phyloP scores from a whole-genome alignment of 2,113 vertebrate genomes.

The Polypterus senegalus region DNA sequence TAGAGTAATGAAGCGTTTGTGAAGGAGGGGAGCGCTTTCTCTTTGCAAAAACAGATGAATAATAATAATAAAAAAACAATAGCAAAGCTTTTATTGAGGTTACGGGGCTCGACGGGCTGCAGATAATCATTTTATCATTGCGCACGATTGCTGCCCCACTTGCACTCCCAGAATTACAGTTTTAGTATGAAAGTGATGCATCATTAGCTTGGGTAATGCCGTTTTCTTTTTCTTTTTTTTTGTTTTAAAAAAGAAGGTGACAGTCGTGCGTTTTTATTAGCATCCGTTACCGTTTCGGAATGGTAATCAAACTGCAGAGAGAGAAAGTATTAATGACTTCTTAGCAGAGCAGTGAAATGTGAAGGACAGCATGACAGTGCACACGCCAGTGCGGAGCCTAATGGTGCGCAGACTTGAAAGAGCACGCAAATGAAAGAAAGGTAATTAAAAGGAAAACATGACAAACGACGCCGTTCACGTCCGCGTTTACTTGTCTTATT shows the following conservation, averaged over 20 bases:
- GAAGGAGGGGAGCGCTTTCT: too few relatives aligned
- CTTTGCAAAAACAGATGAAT: too few relatives aligned
- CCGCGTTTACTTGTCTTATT: conserved; percentile 11
- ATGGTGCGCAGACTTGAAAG: conserved; percentile 48
- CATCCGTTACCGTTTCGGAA: conserved; percentile 25
- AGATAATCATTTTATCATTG: too few relatives aligned
- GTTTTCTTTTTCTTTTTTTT: conserved; percentile 21
- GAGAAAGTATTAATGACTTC: conserved; percentile 54
- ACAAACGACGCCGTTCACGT: conserved; percentile 14
- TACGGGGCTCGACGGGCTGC: too few relatives aligned
- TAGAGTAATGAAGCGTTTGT: too few relatives aligned
- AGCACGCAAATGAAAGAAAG: conserved; percentile 4
- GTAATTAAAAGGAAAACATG: conserved; percentile 21
- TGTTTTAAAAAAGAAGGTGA: conserved; percentile 27
- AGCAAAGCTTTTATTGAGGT: too few relatives aligned
- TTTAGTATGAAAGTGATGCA: conserved; percentile 42
- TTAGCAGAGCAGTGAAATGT: conserved; percentile 61
- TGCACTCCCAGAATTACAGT: too few relatives aligned
- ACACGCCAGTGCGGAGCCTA: conserved; percentile 44
- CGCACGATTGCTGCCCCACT: too few relatives aligned
- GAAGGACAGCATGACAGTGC: conserved; percentile 60
- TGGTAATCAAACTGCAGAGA: conserved; percentile 57
- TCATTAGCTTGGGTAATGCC: conserved; percentile 53
- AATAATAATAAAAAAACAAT: too few relatives aligned
- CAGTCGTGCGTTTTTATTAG: conserved; percentile 33